Conservation (phyloP, 2,888 invertebrate species). For the Rhagonycha fulva region DNA sequence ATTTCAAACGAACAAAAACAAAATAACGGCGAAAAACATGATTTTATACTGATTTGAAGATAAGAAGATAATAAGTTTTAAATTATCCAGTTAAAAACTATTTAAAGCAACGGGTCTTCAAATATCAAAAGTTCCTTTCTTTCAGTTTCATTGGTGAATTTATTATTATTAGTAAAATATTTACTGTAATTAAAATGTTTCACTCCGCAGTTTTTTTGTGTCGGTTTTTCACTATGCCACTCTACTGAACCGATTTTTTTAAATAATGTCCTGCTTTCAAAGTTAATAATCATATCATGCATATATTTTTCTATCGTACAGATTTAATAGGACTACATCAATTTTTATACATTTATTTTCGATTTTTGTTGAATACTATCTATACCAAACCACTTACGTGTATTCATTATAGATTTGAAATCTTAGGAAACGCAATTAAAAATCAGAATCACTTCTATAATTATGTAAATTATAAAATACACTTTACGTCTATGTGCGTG, state of each 20-base stretch:
- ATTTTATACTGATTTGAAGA: background rate
- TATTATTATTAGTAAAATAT: background rate
- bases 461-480: background rate
- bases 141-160: background rate
- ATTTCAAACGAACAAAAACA: too few species aligned
- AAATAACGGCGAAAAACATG: too few species aligned
- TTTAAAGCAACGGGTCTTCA: background rate
- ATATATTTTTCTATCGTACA: too few species aligned
- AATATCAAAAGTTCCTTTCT: background rate
- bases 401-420: background rate
- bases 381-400: background rate
- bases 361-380: background rate
- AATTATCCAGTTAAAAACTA: background rate
- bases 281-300: too few species aligned
- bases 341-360: background rate
- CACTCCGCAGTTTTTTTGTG: background rate
- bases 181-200: background rate
- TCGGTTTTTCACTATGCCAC: background rate
- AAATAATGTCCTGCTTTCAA: background rate
- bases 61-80: too few species aligned
- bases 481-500: background rate
- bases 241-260: background rate
- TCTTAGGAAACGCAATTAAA: background rate
- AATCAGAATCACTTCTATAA: background rate
- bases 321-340: background rate